Conservation (phyloP, 2,113 vertebrate species). For the Porphyrio hochstetteri region DNA sequence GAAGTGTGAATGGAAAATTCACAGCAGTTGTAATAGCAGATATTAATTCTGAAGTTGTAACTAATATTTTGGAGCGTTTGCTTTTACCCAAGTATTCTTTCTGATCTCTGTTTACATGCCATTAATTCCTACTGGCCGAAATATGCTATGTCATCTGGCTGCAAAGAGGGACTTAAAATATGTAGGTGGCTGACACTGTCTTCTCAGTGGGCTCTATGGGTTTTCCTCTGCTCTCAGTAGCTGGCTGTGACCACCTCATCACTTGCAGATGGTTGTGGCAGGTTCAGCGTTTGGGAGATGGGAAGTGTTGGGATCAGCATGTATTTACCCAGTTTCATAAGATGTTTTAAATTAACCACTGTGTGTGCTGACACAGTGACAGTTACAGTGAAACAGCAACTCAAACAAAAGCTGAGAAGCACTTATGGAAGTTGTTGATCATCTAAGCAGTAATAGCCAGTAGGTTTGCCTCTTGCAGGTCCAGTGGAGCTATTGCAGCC, state of each 20-base stretch:
- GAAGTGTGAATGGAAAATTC: background rate
- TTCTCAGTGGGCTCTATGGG: fast-evolving
- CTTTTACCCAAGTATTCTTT: background rate
- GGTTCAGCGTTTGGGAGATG: background rate
- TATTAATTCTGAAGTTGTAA: background rate
- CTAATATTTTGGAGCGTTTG: background rate
- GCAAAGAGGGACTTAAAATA: background rate
- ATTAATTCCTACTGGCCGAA: background rate
- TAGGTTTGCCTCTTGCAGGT: background rate
- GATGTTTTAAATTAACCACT: background rate
- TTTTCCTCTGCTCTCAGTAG: background rate
- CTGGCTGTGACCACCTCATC: too few relatives aligned
- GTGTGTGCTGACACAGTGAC: background rate
- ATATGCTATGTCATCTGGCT: background rate
- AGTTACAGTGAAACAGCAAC: background rate
- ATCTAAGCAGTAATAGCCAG: background rate
- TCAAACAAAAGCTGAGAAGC: background rate
- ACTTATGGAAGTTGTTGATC: background rate
- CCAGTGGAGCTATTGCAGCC: background rate
- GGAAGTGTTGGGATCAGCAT: background rate
- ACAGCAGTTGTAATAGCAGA: background rate
- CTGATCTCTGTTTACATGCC: background rate
- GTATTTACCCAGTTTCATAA: background rate
- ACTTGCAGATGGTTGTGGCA: background rate
- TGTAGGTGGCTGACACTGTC: background rate